Percentiles rank a stretch among this genome's conserved stretches.
phyloP scores from a whole-genome alignment of 1,140 invertebrate genomes.

The Andrena cerasifolii region DNA sequence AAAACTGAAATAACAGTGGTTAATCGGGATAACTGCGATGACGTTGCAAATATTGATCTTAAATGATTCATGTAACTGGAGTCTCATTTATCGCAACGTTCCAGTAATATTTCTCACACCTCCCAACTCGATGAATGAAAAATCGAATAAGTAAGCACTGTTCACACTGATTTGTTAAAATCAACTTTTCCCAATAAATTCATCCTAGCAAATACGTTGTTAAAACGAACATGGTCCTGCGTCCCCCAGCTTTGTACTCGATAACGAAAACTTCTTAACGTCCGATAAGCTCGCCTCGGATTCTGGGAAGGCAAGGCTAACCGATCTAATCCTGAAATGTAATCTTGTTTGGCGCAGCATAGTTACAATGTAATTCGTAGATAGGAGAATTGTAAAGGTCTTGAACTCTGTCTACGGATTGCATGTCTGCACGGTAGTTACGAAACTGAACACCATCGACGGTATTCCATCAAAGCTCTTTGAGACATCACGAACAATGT shows the following conservation, averaged over 20 bases:
- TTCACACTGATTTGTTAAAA: too few species aligned
- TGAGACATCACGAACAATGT: slow-evolving; percentile 15
- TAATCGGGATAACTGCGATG: too few species aligned
- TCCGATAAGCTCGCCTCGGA: neutral
- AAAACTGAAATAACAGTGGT: too few species aligned
- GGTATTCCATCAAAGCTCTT: slow-evolving; percentile 21
- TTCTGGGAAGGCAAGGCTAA: slow-evolving; percentile 22
- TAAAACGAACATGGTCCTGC: neutral
- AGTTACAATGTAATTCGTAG: slow-evolving; percentile 40
- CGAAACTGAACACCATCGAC: slow-evolving; percentile 23
- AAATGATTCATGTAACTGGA: too few species aligned
- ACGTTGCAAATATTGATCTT: too few species aligned
- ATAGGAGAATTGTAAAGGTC: slow-evolving; percentile 28
- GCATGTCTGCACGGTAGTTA: slow-evolving; percentile 25
- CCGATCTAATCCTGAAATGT: slow-evolving; percentile 17
- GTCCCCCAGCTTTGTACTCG: too few species aligned
- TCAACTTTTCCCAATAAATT: too few species aligned
- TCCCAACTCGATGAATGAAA: too few species aligned
- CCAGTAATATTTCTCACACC: too few species aligned
- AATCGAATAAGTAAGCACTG: too few species aligned
- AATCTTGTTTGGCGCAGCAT: slow-evolving; percentile 19
- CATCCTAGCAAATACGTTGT: too few species aligned
- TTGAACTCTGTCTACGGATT: slow-evolving; percentile 8
- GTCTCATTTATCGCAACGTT: too few species aligned
- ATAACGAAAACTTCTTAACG: neutral